Evolutionary conservation across 1,140 invertebrate genomes (phyloP).

Genomic region (Sipha flava): DNA sequence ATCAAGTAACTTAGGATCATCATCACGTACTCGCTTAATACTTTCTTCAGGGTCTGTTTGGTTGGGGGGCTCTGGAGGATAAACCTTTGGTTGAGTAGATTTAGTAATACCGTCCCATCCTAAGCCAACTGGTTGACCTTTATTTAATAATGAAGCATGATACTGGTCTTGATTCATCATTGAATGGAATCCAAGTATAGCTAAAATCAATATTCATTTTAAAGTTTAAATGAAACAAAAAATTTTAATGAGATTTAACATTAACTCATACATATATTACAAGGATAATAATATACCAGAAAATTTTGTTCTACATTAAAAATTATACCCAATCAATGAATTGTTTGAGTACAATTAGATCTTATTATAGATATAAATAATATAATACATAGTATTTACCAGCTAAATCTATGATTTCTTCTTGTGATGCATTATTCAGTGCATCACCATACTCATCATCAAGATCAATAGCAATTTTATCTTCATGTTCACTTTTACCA

Average conservation of each 20-base stretch:
- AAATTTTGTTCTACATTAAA: too few species aligned
- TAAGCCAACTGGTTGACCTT: constrained; percentile 74
- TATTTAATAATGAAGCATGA: constrained; percentile 88
- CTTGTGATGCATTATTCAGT: constrained; percentile 81
- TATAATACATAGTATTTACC: too few species aligned
- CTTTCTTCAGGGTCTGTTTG: constrained; percentile 85
- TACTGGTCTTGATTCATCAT: constrained; percentile 99
- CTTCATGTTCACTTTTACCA: constrained; percentile 71
- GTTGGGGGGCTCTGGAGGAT: constrained; percentile 87
- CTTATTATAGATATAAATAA: too few species aligned
- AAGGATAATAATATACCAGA: too few species aligned
- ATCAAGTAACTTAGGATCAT: constrained; percentile 77
- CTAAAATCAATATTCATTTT: constrained; percentile 47
- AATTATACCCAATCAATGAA: not conserved
- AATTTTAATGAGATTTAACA: too few species aligned
- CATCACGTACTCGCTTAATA: constrained; percentile 75
- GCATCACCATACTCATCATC: constrained; percentile 94
- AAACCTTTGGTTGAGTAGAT: constrained; percentile 81
- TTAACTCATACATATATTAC: too few species aligned
- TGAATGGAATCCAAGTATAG: constrained; percentile 97
- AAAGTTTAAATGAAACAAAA: too few species aligned
- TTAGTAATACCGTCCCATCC: constrained; percentile 92
- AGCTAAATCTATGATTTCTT: constrained; percentile 98
- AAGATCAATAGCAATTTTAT: constrained; percentile 84
- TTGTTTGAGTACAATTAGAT: too few species aligned